phyloP scores from a whole-genome alignment of 92 coral and sea anemone species.

The Epizoanthus ramosus region DNA sequence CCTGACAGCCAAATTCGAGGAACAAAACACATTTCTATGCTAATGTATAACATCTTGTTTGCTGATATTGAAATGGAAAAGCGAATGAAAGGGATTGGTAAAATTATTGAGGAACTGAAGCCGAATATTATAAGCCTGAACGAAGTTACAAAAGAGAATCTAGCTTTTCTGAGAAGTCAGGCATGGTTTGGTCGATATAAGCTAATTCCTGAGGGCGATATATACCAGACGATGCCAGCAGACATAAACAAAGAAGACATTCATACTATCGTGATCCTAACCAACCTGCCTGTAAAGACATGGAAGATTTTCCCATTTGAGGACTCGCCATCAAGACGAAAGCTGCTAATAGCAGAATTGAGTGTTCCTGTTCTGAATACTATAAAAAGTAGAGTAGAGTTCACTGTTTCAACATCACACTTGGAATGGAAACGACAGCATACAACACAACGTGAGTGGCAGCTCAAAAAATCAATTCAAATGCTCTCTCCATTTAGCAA shows the following conservation, averaged over 20 bases:
- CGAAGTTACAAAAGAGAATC: slow-evolving; percentile 60
- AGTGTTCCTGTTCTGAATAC: neutral
- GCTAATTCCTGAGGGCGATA: slow-evolving; percentile 5
- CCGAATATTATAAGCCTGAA: slow-evolving; percentile 64
- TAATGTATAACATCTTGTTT: slow-evolving; percentile 65
- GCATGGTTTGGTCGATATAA: slow-evolving; percentile 54
- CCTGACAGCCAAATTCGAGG: neutral
- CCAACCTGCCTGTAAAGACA: slow-evolving; percentile 37
- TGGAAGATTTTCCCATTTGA: slow-evolving; percentile 50
- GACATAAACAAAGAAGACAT: neutral
- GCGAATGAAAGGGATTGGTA: slow-evolving; percentile 61
- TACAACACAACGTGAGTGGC: slow-evolving; percentile 51
- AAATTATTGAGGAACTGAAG: slow-evolving; percentile 39
- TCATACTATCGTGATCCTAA: slow-evolving; percentile 52
- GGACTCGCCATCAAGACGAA: slow-evolving; percentile 46
- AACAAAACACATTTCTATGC: slow-evolving; percentile 25
- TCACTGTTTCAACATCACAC: slow-evolving; percentile 66
- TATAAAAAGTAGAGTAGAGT: neutral
- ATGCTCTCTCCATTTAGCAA: slow-evolving; percentile 45
- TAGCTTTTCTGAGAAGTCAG: slow-evolving; percentile 47
- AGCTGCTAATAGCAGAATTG: slow-evolving; percentile 56
- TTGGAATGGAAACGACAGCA: slow-evolving; percentile 42
- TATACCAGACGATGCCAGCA: slow-evolving; percentile 9
- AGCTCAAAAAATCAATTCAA: slow-evolving; percentile 47
- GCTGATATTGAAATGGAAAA: slow-evolving; percentile 35